phyloP scores from a whole-genome alignment of 2,888 invertebrate species.

The Diarsia mendica region DNA sequence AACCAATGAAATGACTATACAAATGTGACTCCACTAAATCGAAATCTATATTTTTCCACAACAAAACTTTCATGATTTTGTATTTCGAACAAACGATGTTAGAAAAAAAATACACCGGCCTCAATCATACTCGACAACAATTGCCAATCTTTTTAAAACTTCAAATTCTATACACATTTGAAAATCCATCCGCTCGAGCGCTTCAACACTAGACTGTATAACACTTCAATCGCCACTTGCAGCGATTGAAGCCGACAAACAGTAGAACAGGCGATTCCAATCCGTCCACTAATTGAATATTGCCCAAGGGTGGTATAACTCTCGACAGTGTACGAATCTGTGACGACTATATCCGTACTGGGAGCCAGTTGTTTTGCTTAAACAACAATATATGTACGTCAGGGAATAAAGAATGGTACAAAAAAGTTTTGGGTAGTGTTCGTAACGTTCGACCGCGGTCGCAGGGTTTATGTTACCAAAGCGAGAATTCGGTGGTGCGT shows the following conservation, averaged over 20 bases:
- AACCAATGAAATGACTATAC: neutral
- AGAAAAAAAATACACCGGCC: slow-evolving; percentile 4
- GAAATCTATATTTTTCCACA: neutral
- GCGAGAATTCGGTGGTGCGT: slow-evolving; percentile 20
- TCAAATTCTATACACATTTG: slow-evolving; percentile 43
- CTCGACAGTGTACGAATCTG: slow-evolving; percentile 70
- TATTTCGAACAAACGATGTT: neutral
- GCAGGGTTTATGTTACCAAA: slow-evolving; percentile 44
- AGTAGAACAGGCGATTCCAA: slow-evolving; percentile 54
- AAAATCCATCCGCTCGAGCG: slow-evolving; percentile 45
- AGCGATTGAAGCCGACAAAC: slow-evolving; percentile 65
- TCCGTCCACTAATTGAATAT: slow-evolving; percentile 77
- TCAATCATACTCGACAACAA: slow-evolving; percentile 10
- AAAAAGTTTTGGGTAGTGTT: slow-evolving; percentile 59
- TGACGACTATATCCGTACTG: slow-evolving; percentile 71
- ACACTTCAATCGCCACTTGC: slow-evolving; percentile 62
- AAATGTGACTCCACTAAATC: neutral
- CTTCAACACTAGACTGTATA: slow-evolving; percentile 44
- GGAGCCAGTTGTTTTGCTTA: slow-evolving; percentile 79
- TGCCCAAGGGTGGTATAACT: slow-evolving; percentile 76
- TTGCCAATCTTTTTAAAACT: slow-evolving; percentile 32
- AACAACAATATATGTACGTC: slow-evolving; percentile 78
- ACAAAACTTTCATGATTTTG: neutral
- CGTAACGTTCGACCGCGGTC: slow-evolving; percentile 33
- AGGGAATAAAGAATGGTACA: slow-evolving; percentile 65